These are phyloP conservation scores for Atherinosoma microstoma DNA, from an alignment of 2,797 vertebrate species.

Conservation along the genomic window DNA sequence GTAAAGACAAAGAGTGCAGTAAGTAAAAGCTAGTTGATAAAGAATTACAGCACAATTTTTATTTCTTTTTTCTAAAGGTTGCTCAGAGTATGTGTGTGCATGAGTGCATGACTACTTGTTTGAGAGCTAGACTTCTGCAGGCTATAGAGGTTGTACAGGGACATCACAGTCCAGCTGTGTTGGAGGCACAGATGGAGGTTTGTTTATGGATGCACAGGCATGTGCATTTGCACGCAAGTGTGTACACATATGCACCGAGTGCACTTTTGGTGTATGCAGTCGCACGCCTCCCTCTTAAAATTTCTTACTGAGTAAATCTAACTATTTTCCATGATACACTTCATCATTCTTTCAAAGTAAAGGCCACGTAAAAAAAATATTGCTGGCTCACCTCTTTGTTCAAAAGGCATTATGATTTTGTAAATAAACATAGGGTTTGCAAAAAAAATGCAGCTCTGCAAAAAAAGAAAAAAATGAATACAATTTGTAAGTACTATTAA, in stretches of 20 bases:
- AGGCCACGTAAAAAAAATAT: slow-evolving; percentile 39
- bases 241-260: slow-evolving; percentile 37
- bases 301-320: slow-evolving; percentile 36
- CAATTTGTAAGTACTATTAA: slow-evolving; percentile 26
- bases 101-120: slow-evolving; percentile 15
- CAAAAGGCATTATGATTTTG: slow-evolving; percentile 1
- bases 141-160: slow-evolving; percentile 56
- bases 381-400: neutral
- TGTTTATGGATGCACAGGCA: slow-evolving; percentile 58
- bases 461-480: neutral
- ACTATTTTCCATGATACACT: slow-evolving; percentile 38
- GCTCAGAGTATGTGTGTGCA: slow-evolving; percentile 16
- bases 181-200: slow-evolving; percentile 76
- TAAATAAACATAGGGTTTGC: neutral
- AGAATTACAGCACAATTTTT: slow-evolving; percentile 32
- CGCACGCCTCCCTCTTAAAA: slow-evolving; percentile 18
- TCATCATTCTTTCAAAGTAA: slow-evolving; percentile 43
- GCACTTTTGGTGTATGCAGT: slow-evolving; percentile 14
- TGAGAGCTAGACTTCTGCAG: slow-evolving; percentile 54
- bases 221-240: slow-evolving; percentile 48
- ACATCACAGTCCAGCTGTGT: slow-evolving; percentile 77
- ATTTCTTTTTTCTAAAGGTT: slow-evolving; percentile 32
- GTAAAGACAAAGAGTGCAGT: slow-evolving; percentile 24
- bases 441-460: neutral
- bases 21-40: slow-evolving; percentile 24